Percentiles rank a stretch among this genome's conserved stretches.
phyloP scores from a whole-genome alignment of 2,113 vertebrate species.

The Pagrus major region DNA sequence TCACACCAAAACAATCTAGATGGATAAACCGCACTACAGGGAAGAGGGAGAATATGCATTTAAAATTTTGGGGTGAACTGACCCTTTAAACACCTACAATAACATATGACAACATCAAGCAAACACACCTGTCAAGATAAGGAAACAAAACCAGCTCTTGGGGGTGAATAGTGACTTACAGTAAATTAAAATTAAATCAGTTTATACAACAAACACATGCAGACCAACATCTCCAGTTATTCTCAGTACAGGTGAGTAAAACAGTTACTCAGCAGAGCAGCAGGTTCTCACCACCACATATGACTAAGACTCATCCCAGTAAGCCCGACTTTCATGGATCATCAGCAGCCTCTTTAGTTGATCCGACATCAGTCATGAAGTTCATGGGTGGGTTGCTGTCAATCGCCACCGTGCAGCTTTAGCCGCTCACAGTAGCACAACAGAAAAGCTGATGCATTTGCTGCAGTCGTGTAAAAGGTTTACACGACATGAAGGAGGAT shows the following conservation, averaged over 20 bases:
- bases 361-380: conserved; percentile 72
- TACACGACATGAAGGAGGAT: background rate
- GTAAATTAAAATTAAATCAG: background rate
- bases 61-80: no score
- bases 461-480: background rate
- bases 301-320: conserved; percentile 54
- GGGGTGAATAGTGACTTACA: background rate
- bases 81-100: no score
- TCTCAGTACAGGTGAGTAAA: background rate
- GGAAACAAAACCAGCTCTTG: background rate
- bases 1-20: no score
- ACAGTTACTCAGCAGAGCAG: background rate
- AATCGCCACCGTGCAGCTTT: conserved; percentile 59
- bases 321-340: conserved; percentile 76
- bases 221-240: background rate
- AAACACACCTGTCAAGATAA: background rate
- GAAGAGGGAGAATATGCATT: no score
- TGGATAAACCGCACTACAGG: no score
- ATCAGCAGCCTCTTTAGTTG: conserved; percentile 71
- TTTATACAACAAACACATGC: background rate
- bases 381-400: conserved; percentile 74
- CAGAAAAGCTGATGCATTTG: conserved; percentile 17
- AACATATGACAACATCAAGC: no score
- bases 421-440: conserved; percentile 42
- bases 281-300: conserved; percentile 18